Conservation (phyloP, 2,888 invertebrate genomes). For the Gandaritis pyraliata region DNA sequence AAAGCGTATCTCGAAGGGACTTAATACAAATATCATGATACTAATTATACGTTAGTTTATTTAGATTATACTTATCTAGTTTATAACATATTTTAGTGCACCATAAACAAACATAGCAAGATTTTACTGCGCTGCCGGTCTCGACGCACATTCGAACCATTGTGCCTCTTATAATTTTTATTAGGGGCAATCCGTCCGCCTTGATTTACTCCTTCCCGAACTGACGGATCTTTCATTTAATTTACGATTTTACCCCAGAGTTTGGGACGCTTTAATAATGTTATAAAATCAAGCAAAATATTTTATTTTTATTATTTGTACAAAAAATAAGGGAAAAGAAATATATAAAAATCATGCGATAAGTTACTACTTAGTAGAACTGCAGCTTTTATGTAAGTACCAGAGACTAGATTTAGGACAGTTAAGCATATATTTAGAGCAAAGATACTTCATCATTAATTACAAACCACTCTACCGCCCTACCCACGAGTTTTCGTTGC, state of each 20-base stretch:
- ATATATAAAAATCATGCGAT: no score
- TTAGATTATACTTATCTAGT: constrained; percentile 83
- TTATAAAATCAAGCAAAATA: constrained; percentile 80
- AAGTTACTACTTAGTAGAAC: no score
- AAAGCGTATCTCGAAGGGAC: constrained; percentile 51
- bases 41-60: constrained; percentile 82
- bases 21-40: constrained; percentile 73
- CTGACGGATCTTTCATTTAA: constrained; percentile 83
- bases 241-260: constrained; percentile 80
- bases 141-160: constrained; percentile 78
- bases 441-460: constrained; percentile 9
- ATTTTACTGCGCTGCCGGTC: constrained; percentile 81
- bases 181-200: constrained; percentile 83
- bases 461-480: constrained; percentile 16
- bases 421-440: not conserved
- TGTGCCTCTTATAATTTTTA: constrained; percentile 85
- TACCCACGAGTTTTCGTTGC: constrained; percentile 41
- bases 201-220: constrained; percentile 84
- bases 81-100: constrained; percentile 84
- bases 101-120: constrained; percentile 83
- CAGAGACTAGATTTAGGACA: no score
- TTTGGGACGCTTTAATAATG: constrained; percentile 77
- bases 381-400: no score
- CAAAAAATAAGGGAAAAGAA: no score
- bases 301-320: constrained; percentile 57